Evolutionary conservation across 2,113 vertebrate genomes (phyloP).

Genomic region (Callaeas wilsoni): DNA sequence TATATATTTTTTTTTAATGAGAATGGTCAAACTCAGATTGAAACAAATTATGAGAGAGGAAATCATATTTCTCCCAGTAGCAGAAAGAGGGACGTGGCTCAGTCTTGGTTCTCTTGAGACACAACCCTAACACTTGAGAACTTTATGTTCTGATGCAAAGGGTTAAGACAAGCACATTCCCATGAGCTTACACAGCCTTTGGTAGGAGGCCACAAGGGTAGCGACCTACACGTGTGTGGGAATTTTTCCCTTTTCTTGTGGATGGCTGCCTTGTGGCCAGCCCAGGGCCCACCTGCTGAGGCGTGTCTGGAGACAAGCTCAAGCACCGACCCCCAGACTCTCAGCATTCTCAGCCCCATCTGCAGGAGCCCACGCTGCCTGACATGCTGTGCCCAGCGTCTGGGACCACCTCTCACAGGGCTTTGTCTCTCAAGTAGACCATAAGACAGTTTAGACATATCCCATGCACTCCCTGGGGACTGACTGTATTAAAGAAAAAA

Average conservation of each 20-base stretch:
- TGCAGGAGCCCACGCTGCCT: not conserved
- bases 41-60: not conserved
- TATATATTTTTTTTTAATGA: not conserved
- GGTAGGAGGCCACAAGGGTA: not conserved
- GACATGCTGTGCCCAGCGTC: not conserved
- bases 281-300: not conserved
- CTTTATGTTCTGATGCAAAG: not conserved
- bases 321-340: accelerated
- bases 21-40: not conserved
- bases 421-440: not conserved
- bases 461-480: not conserved
- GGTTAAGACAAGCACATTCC: not conserved
- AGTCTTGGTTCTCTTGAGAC: not conserved
- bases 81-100: not conserved
- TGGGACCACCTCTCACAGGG: not conserved
- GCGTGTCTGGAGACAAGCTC: not conserved
- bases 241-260: not conserved
- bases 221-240: not conserved
- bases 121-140: not conserved
- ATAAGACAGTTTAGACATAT: not conserved
- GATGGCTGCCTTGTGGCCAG: not conserved
- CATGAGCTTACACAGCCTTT: not conserved
- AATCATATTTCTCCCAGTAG: not conserved
- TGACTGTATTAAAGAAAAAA: not conserved
- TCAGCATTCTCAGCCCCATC: not conserved